Base-by-base conservation (phyloP, 37 sponge, comb jelly and placozoan genomes). In the Aplysina aerophoba region DNA sequence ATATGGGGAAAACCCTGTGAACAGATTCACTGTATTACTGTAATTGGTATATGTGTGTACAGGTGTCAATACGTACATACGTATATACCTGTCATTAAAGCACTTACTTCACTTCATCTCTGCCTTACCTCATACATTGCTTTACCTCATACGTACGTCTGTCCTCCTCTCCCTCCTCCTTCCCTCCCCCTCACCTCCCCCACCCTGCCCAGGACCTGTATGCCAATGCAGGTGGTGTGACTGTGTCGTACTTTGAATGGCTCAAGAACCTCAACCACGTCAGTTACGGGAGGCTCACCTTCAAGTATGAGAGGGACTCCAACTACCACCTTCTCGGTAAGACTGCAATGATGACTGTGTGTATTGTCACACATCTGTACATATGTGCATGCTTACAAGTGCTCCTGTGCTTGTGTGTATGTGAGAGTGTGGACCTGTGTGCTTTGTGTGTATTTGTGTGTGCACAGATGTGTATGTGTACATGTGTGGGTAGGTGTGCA, bases 181-280 rank as follows among this genome's bases (percentile, higher is more conserved):
- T 44, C 8, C 8, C 50, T 8, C 3, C 50, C 8, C 6, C 6
- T 8, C 50, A 3, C 50, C 8, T 8, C 50, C 50, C 50, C 8
- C 25, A 69, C 34, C 40, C 20, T 73, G 20, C 0, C 0, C 56
- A 93, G 89, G 97, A 97, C 85, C 54, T 97, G 86, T 96, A 89
- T 89, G 97, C 94, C 59, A 92, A 94, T 87, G 95, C 99, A 83
- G 99, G 99, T 38, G 99, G 99, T 85, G 99, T 99, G 83, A 99
- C 99, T 27, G 99, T 99, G 81, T 96, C 97, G 5, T 99, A 99
- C 88, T 99, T 99, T 86, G 99, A 99, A 86, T 99, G 99, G 99
- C 85, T 99, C 55, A 99, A 99, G 92, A 99, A 99, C 59, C 84
- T 99, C 28, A 99, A 96, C 88, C 99, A 99, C 86, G 99, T 99